Conservation (phyloP, 2,113 vertebrate genomes). For the Odocoileus virginianus region DNA sequence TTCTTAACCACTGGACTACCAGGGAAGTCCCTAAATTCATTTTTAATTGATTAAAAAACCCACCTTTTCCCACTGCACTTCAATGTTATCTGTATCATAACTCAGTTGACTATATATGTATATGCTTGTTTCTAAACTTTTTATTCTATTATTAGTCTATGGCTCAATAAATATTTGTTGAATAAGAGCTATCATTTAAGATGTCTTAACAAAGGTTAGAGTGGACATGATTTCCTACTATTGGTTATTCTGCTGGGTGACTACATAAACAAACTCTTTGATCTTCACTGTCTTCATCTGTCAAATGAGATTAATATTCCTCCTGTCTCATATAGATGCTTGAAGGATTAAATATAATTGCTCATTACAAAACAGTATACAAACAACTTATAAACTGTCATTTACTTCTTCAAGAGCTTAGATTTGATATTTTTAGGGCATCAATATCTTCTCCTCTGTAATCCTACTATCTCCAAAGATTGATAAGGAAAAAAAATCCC, state of each 20-base stretch:
- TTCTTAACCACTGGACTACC: neutral
- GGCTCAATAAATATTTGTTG: neutral
- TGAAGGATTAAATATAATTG: neutral
- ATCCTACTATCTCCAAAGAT: neutral
- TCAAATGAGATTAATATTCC: neutral
- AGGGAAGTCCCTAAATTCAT: neutral
- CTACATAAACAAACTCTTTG: neutral
- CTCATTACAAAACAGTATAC: neutral
- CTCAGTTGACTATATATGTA: neutral
- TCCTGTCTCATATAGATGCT: neutral
- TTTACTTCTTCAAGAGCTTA: conserved; percentile 1
- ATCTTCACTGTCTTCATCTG: neutral
- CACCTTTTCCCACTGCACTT: neutral
- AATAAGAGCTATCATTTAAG: neutral
- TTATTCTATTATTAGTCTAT: neutral
- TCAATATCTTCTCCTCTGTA: neutral
- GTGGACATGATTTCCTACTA: neutral
- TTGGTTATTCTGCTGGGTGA: neutral
- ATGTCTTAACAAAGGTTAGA: neutral
- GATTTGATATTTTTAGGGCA: neutral
- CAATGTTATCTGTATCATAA: neutral
- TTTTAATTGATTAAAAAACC: neutral
- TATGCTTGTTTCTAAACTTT: neutral
- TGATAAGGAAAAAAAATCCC: neutral
- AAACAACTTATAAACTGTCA: neutral